Percentiles rank a stretch among this genome's conserved stretches.
phyloP scores from a whole-genome alignment of 2,797 vertebrate species.

The Sciaenops ocellatus region DNA sequence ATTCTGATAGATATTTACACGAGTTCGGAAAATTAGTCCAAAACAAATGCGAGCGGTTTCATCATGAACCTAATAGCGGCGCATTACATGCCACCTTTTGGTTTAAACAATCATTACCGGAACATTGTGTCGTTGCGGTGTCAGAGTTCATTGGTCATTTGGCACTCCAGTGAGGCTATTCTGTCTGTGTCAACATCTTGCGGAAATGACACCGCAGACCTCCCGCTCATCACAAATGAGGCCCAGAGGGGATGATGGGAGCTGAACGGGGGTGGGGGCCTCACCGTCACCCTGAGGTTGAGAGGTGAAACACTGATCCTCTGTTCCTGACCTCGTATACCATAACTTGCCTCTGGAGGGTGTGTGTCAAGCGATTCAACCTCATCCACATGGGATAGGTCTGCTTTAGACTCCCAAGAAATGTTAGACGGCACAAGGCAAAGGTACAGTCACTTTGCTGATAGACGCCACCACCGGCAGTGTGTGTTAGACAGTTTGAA shows the following conservation, averaged over 20 bases:
- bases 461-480: constrained; percentile 16
- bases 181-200: constrained; percentile 50
- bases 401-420: constrained; percentile 48
- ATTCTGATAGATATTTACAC: constrained; percentile 81
- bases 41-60: constrained; percentile 66
- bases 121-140: neutral
- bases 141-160: constrained; percentile 59
- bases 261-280: neutral
- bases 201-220: constrained; percentile 57
- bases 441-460: constrained; percentile 25
- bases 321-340: constrained; percentile 53
- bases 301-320: constrained; percentile 61
- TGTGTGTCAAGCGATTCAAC: constrained; percentile 58
- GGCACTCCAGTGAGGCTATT: constrained; percentile 33
- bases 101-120: constrained; percentile 38
- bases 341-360: constrained; percentile 38
- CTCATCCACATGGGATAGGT: constrained; percentile 32
- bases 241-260: constrained; percentile 51
- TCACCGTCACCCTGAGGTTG: constrained; percentile 49
- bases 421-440: constrained; percentile 31
- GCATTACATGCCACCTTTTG: constrained; percentile 17
- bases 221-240: constrained; percentile 75
- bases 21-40: constrained; percentile 68
- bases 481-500: neutral
- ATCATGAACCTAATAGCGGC: constrained; percentile 42